phyloP scores from a whole-genome alignment of 2,797 vertebrate species.

The Syncerus caffer region DNA sequence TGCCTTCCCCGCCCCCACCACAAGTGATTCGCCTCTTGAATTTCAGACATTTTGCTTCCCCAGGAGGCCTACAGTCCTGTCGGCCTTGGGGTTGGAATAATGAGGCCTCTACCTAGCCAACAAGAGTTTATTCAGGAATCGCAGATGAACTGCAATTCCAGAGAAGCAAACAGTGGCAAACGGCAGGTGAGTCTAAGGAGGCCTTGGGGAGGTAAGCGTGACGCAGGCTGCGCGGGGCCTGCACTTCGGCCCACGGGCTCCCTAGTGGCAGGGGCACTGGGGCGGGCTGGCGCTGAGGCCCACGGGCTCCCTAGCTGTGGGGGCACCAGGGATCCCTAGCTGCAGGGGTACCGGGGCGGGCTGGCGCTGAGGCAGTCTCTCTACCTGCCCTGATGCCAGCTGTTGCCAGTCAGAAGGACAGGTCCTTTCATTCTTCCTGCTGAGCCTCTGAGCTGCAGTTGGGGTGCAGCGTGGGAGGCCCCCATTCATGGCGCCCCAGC shows the following conservation, averaged over 20 bases:
- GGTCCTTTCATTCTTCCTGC: neutral
- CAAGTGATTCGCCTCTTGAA: neutral
- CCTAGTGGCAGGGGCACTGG: rapidly evolving
- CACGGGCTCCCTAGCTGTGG: rapidly evolving
- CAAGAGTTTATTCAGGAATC: neutral
- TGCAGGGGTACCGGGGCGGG: rapidly evolving
- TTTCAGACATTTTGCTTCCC: neutral
- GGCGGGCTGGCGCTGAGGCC: rapidly evolving
- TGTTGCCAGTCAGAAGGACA: neutral
- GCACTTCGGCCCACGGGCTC: rapidly evolving
- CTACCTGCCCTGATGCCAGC: neutral
- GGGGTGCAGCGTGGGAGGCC: neutral
- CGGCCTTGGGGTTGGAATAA: neutral
- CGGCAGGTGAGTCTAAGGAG: rapidly evolving
- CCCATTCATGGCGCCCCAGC: rapidly evolving
- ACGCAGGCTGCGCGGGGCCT: rapidly evolving
- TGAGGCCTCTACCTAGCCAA: neutral
- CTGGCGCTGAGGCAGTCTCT: neutral
- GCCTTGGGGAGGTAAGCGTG: neutral
- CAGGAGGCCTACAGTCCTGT: neutral
- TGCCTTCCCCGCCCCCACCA: neutral
- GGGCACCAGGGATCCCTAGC: neutral
- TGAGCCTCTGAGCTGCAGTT: neutral
- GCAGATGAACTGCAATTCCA: neutral
- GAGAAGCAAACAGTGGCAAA: neutral